A percentile compares a stretch with the other conserved stretches of the same genome.
Evolutionary conservation across 2,797 vertebrate genomes (phyloP).

Genomic region (Pangasius djambal): DNA sequence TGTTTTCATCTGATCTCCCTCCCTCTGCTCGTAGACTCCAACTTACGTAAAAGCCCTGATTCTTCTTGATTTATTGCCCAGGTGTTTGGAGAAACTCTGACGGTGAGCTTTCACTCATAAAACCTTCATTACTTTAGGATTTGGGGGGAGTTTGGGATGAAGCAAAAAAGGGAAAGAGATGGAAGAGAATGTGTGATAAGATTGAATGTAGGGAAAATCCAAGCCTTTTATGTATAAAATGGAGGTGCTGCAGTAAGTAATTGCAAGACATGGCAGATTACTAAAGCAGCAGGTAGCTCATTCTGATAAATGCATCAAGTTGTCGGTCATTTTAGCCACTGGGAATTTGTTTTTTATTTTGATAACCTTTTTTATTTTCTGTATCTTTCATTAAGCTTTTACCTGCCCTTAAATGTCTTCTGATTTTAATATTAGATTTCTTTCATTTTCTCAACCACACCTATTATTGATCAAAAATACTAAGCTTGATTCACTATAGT

Average conservation of each 20-base stretch:
- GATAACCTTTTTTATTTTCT: neutral
- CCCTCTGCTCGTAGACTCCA: slow-evolving; percentile 48
- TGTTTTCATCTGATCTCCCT: slow-evolving; percentile 42
- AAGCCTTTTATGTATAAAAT: neutral
- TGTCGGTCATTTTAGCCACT: neutral
- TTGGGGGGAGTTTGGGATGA: slow-evolving; percentile 17
- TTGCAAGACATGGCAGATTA: neutral
- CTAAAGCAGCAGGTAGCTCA: neutral
- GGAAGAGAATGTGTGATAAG: slow-evolving; percentile 19
- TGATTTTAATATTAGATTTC: neutral
- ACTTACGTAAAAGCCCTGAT: slow-evolving; percentile 65
- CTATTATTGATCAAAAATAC: neutral
- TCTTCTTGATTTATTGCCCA: slow-evolving; percentile 73
- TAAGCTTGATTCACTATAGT: neutral
- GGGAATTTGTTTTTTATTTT: neutral
- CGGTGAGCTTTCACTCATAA: slow-evolving; percentile 57
- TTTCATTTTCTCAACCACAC: neutral
- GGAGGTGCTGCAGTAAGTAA: neutral
- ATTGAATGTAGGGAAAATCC: neutral
- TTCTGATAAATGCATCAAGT: neutral
- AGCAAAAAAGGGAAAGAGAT: neutral
- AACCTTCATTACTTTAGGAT: slow-evolving; percentile 62
- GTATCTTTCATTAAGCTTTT: neutral
- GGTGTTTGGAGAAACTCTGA: slow-evolving; percentile 69
- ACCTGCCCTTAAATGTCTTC: neutral